Conservation (phyloP, 2,888 invertebrate species). For the Temnothorax ravouxi region DNA sequence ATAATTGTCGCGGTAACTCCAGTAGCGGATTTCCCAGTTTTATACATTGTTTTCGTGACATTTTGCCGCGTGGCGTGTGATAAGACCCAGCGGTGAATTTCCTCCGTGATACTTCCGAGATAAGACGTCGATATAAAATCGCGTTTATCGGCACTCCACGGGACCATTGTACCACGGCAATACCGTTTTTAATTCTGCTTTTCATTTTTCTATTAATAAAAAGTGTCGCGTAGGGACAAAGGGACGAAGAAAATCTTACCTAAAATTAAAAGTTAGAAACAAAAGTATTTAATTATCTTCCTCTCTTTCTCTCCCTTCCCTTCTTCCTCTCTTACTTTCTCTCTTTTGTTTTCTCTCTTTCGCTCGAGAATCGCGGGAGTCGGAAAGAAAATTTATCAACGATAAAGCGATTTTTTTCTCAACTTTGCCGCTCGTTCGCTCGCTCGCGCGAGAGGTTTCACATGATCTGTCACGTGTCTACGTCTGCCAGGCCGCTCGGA, state of each 20-base stretch:
- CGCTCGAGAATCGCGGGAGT: background rate
- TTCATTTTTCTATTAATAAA: background rate
- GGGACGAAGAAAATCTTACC: background rate
- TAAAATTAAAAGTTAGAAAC: background rate
- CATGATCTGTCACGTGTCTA: slow-evolving; percentile 63
- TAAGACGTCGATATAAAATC: slow-evolving; percentile 44
- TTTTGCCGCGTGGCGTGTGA: slow-evolving; percentile 43
- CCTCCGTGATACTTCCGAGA: slow-evolving; percentile 41
- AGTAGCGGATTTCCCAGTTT: slow-evolving; percentile 2
- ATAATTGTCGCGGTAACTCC: slow-evolving; percentile 26
- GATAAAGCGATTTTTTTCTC: slow-evolving; percentile 45
- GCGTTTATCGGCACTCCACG: background rate
- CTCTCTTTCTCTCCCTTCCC: background rate
- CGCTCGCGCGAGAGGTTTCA: slow-evolving; percentile 20
- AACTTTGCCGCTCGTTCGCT: background rate
- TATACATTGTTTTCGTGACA: slow-evolving; percentile 8
- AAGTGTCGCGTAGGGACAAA: background rate
- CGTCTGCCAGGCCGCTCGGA: slow-evolving; percentile 4
- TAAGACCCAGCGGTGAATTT: slow-evolving; percentile 60
- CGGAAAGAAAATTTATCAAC: background rate
- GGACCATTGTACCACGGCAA: background rate
- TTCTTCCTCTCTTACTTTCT: background rate
- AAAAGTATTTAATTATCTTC: background rate
- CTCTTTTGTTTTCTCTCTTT: background rate
- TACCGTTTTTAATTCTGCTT: background rate